Base-by-base conservation (phyloP, 1,140 invertebrate species). In the Berghia stephanieae region DNA sequence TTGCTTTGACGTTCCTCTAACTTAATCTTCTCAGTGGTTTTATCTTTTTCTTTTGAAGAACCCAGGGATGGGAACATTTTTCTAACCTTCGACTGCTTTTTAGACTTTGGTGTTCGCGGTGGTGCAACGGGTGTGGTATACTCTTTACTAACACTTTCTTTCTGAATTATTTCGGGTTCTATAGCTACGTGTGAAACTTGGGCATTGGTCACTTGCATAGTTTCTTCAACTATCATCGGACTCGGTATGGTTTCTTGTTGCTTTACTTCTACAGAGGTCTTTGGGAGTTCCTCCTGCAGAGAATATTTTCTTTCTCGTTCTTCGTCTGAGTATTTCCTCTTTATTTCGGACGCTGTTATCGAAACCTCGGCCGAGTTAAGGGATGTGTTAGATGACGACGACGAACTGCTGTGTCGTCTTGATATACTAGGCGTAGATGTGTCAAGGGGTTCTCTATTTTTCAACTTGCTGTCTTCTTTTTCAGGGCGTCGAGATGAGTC, bases 41-140 rank as follows among this genome's bases (percentile, higher is more conserved):
- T 16, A 18, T 77, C 69, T 46, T 71, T 71, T 18, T 24, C 24
- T 6, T 68, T 31, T 18, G 68, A 27, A 13, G 77, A 66, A 42
- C 69, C 55, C 24, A 66, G 44, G 1, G 57, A 27, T 3, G 71
- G 63, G 13, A 63, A 18, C 3, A 52, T n/a, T 60, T 75, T 66
- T 0, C 52, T 63, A 13, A 79, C 8, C 18, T 72, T 72, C 5
- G 66, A 43, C 16, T 60, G 42, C 21, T 74, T 63, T 8, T 66
- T 60, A 10, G 78, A 72, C 69, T 71, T 71, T 1, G 78, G 71
- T 1, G 78, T 46, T 3, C 52, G n/a, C 1, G 70, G 55, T 1
- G 70, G 70, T 36, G 57, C 46, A 3, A 72, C 38, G n/a, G 18
- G 44, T 36, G 27, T 6, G 44, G 21, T n/a, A 8, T 43, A n/a